These are phyloP conservation scores for Eristalinus sepulchralis DNA, from an alignment of 2,888 invertebrate genomes.

Conservation along the genomic window DNA sequence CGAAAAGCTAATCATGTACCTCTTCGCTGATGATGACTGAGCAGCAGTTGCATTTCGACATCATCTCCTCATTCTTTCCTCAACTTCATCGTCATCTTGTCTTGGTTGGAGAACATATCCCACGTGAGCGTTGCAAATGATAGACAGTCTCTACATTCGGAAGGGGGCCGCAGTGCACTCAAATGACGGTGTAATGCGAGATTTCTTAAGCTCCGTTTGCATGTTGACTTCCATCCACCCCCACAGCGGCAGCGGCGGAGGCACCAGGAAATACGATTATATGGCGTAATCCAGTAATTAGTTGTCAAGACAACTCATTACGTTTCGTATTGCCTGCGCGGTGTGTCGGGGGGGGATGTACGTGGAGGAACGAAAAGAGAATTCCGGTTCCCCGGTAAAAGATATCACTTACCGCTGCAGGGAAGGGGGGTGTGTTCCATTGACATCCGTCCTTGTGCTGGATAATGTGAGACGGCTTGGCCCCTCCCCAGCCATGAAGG, in stretches of 20 bases:
- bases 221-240: neutral
- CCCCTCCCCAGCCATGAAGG: neutral
- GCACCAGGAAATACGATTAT: slow-evolving; percentile 18
- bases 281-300: slow-evolving; percentile 56
- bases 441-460: slow-evolving; percentile 9
- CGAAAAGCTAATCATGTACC: slow-evolving; percentile 17
- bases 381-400: neutral
- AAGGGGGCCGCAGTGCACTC: no score
- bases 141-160: slow-evolving; percentile 38
- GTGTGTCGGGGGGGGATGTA: neutral
- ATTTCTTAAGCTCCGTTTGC: neutral
- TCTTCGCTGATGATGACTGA: neutral
- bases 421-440: neutral
- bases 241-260: neutral
- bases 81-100: slow-evolving; percentile 20
- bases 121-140: slow-evolving; percentile 35
- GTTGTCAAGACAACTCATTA: slow-evolving; percentile 58
- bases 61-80: neutral
- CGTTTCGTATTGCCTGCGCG: slow-evolving; percentile 26
- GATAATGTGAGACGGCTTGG: neutral
- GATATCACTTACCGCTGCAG: slow-evolving; percentile 16
- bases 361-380: neutral
- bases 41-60: slow-evolving; percentile 35
- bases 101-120: slow-evolving; percentile 8
- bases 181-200: slow-evolving; percentile 6